Evolutionary conservation across 2,113 vertebrate species (phyloP).

Genomic region (Phalacrocorax carbo): DNA sequence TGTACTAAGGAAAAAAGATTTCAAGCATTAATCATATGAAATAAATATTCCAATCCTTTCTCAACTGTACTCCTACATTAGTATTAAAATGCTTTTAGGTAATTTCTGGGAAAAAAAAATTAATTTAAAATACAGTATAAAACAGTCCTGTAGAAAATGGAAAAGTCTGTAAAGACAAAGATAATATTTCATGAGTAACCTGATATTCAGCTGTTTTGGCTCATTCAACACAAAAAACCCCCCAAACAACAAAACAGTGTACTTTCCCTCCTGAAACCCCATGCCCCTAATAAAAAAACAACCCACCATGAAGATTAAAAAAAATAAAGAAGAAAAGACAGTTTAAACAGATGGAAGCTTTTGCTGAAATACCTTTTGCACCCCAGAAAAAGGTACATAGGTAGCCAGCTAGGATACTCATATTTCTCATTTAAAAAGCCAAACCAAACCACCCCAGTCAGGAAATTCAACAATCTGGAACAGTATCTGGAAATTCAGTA

Average conservation of each 20-base stretch:
- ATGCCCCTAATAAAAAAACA: background rate
- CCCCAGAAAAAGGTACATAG: background rate
- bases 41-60: background rate
- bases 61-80: background rate
- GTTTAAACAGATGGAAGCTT: background rate
- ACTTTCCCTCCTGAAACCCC: rapidly evolving
- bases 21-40: background rate
- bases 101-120: background rate
- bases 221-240: background rate
- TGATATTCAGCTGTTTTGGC: background rate
- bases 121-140: background rate
- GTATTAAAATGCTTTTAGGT: background rate
- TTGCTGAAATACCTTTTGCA: background rate
- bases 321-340: no score
- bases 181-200: background rate
- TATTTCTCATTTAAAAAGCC: background rate
- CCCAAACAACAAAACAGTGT: background rate
- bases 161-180: background rate
- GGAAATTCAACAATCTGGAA: background rate
- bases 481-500: background rate
- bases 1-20: background rate
- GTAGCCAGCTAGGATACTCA: background rate
- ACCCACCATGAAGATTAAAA: background rate
- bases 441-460: background rate
- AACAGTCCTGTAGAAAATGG: background rate